These are phyloP conservation scores for Poeciliopsis gracilis DNA, from an alignment of 2,797 vertebrate species.

Conservation along the genomic window DNA sequence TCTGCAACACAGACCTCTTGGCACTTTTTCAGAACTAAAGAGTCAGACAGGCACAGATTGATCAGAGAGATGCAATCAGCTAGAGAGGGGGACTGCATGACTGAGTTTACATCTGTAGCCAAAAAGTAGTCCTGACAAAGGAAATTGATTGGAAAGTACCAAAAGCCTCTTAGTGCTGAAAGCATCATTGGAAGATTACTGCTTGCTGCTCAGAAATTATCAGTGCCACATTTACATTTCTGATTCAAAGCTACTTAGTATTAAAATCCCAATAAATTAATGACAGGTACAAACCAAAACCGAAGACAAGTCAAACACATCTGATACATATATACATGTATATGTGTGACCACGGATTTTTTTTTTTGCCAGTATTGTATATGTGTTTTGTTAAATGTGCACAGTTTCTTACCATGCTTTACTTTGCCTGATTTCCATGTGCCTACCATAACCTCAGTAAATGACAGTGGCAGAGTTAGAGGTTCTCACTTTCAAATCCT, in stretches of 20 bases:
- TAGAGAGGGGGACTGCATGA: constrained; percentile 53
- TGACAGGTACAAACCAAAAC: background rate
- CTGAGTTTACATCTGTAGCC: constrained; percentile 61
- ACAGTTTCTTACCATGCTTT: background rate
- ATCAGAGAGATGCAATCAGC: constrained; percentile 60
- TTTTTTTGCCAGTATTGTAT: background rate
- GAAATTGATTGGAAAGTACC: constrained; percentile 61
- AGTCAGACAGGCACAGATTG: constrained; percentile 26
- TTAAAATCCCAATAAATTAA: background rate
- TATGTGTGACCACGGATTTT: background rate
- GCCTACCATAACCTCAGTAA: background rate
- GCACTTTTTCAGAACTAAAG: constrained; percentile 2
- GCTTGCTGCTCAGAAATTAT: constrained; percentile 22
- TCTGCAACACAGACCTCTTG: constrained; percentile 22
- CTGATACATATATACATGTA: background rate
- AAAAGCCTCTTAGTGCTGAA: constrained; percentile 33
- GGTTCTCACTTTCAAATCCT: background rate
- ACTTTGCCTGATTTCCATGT: background rate
- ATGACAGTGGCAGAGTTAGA: background rate
- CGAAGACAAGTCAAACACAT: background rate
- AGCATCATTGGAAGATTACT: constrained; percentile 4
- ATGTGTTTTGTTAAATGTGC: background rate
- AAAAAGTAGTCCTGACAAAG: constrained; percentile 45
- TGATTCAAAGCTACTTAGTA: background rate
- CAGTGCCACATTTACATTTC: constrained; percentile 19